Evolutionary conservation across 2,888 invertebrate genomes (phyloP).

Genomic region (Chalcosyrphus nemorum): DNA sequence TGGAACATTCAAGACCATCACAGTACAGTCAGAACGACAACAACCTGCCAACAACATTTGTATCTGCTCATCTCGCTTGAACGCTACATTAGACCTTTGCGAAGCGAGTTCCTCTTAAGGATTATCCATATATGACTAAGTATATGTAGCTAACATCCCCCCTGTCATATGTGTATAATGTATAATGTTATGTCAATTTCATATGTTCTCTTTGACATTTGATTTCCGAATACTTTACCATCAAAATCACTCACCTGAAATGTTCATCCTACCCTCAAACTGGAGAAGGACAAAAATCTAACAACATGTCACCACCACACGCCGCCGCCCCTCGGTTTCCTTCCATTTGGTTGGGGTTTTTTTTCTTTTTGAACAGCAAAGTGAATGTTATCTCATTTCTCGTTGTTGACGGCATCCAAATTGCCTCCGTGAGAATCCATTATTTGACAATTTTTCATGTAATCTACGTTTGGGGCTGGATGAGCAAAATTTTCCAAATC

Average conservation of each 20-base stretch:
- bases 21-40: no score
- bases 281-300: not conserved
- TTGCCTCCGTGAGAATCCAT: slow-evolving; percentile 70
- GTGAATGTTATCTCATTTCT: slow-evolving; percentile 72
- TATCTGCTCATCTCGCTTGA: not conserved
- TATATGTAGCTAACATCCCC: no score
- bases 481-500: slow-evolving; percentile 64
- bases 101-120: not conserved
- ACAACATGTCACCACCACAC: slow-evolving; percentile 37
- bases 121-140: not conserved
- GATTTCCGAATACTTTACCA: slow-evolving; percentile 64
- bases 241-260: slow-evolving; percentile 66
- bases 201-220: slow-evolving; percentile 59
- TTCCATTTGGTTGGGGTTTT: not conserved
- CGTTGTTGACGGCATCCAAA: slow-evolving; percentile 71
- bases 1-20: no score
- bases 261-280: slow-evolving; percentile 20
- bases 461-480: slow-evolving; percentile 60
- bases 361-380: slow-evolving; percentile 27
- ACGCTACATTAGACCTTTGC: not conserved
- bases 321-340: slow-evolving; percentile 1
- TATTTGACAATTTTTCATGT: slow-evolving; percentile 72
- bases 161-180: not conserved
- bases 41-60: not conserved
- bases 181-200: slow-evolving; percentile 50